Percentiles rank a stretch among this genome's conserved stretches.
These are phyloP conservation scores for Manis crassicaudata DNA, from an alignment of 2,797 vertebrate genomes.

Conservation along the genomic window DNA sequence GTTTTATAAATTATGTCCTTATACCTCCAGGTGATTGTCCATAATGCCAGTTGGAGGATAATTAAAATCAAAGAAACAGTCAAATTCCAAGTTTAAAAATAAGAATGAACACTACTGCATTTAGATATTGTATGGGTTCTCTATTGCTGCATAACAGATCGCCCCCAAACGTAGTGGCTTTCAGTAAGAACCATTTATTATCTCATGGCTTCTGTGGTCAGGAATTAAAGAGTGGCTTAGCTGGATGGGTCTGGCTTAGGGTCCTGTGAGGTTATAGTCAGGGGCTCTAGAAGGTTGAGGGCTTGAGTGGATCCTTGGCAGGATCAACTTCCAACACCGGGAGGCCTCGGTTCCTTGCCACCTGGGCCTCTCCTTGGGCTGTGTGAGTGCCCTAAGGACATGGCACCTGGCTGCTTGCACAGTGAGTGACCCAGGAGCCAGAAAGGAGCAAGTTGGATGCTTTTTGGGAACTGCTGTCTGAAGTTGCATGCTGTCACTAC, in stretches of 20 bases:
- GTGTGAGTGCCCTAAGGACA: neutral
- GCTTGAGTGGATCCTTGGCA: neutral
- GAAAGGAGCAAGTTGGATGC: neutral
- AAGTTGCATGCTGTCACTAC: neutral
- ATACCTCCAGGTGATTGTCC: neutral
- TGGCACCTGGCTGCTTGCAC: neutral
- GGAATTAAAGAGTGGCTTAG: neutral
- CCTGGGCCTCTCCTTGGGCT: neutral
- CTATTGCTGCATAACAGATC: neutral
- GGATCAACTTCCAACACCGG: neutral
- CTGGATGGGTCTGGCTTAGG: neutral
- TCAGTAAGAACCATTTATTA: neutral
- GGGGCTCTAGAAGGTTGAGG: neutral
- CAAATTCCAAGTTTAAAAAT: slow-evolving; percentile 10
- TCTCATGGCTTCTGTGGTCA: neutral
- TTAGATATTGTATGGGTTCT: neutral
- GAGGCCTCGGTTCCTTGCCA: neutral
- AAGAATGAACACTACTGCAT: neutral
- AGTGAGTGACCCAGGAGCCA: neutral
- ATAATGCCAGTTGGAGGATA: neutral
- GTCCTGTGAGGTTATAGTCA: neutral
- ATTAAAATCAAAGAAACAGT: neutral
- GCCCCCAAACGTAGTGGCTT: neutral
- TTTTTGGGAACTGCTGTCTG: neutral
- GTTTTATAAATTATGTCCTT: neutral